Conservation (phyloP, 2,888 invertebrate genomes). For the Pharmacophagus antenor region DNA sequence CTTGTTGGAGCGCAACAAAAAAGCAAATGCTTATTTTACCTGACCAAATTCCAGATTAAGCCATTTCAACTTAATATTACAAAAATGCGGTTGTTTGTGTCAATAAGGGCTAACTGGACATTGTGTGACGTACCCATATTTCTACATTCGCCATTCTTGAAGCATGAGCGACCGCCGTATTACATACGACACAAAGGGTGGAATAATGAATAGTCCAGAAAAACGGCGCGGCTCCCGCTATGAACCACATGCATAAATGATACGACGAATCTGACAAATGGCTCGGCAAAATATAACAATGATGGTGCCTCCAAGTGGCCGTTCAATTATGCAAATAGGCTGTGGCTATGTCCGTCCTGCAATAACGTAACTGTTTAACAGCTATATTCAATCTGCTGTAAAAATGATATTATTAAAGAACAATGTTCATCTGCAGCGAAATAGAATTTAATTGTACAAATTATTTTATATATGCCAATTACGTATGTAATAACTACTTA, state of each 20-base stretch:
- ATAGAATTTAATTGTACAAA: too few species aligned
- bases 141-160: conserved; percentile 55
- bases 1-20: conserved; percentile 53
- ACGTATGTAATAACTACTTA: too few species aligned
- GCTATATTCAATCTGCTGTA: conserved; percentile 67
- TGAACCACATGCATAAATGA: conserved; percentile 79
- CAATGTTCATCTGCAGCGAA: conserved; percentile 46
- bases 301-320: conserved; percentile 77
- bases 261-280: conserved; percentile 80
- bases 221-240: conserved; percentile 73
- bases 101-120: conserved; percentile 57
- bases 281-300: conserved; percentile 79
- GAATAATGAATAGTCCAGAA: conserved; percentile 78
- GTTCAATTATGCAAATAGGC: conserved; percentile 82
- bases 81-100: conserved; percentile 65
- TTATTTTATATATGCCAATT: too few species aligned
- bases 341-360: conserved; percentile 69
- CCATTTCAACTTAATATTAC: conserved; percentile 63
- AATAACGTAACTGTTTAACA: conserved; percentile 81
- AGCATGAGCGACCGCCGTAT: conserved; percentile 58
- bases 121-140: conserved; percentile 61
- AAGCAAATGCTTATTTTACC: conserved; percentile 63
- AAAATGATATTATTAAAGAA: conserved; percentile 73
- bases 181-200: conserved; percentile 71
- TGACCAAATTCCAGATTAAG: conserved; percentile 69